Conservation (phyloP, 1,140 invertebrate genomes). For the Dendrolimus punctatus region DNA sequence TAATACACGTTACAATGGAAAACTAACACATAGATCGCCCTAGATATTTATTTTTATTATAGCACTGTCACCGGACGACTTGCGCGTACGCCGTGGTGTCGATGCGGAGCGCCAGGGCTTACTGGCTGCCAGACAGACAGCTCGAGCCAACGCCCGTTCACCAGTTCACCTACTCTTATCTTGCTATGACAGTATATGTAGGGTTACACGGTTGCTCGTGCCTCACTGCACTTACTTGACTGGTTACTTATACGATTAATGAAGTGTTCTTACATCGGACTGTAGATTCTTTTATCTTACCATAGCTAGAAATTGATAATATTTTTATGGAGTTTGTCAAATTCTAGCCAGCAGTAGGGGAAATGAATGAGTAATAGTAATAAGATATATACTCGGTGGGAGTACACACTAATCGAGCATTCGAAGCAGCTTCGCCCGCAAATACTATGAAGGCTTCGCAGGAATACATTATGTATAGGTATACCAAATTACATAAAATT, state of each 20-base stretch:
- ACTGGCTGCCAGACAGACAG: conserved; percentile 42
- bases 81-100: conserved; percentile 52
- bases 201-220: conserved; percentile 28
- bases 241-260: conserved; percentile 19
- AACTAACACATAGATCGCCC: conserved; percentile 51
- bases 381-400: too few species aligned
- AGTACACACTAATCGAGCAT: too few species aligned
- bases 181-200: conserved; percentile 33
- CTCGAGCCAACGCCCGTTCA: conserved; percentile 46
- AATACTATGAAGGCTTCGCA: too few species aligned
- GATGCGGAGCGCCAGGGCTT: conserved; percentile 44
- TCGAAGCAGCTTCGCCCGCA: too few species aligned
- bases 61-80: conserved; percentile 5
- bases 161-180: conserved; percentile 57
- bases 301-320: too few species aligned
- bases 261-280: conserved; percentile 7
- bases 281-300: too few species aligned
- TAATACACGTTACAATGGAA: conserved; percentile 38
- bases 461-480: neutral
- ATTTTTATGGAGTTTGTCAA: too few species aligned
- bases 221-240: conserved; percentile 30
- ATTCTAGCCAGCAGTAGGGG: too few species aligned
- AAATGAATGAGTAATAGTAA: too few species aligned
- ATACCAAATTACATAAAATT: neutral
- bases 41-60: conserved; percentile 24